A percentile compares a stretch with the other conserved stretches of the same genome.
Conservation (phyloP, 2,113 vertebrate species). For the Origma solitaria region DNA sequence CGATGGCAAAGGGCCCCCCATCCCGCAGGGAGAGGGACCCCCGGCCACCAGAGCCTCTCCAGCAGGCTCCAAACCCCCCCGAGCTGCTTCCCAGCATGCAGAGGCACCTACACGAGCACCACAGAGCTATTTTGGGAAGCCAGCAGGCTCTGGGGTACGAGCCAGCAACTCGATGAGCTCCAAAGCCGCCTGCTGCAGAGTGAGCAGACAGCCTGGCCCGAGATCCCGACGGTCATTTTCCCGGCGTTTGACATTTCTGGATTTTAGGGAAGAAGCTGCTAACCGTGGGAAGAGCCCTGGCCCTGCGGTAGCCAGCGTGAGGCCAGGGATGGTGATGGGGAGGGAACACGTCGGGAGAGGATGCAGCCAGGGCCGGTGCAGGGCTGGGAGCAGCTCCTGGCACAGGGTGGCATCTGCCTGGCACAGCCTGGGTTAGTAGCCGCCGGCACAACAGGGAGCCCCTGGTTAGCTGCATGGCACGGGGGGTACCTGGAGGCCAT, state of each 20-base stretch:
- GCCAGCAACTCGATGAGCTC: not conserved
- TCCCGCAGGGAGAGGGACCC: accelerated
- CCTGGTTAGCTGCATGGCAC: not conserved
- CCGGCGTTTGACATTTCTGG: accelerated
- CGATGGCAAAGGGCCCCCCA: not conserved
- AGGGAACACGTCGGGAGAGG: accelerated
- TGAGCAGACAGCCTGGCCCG: not conserved
- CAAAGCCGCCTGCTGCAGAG: not conserved
- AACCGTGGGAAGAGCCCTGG: not conserved
- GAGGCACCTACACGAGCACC: not conserved
- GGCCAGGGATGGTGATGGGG: not conserved
- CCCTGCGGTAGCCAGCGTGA: not conserved
- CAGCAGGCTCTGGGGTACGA: not conserved
- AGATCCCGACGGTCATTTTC: not conserved
- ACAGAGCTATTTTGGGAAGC: slow-evolving; percentile 28
- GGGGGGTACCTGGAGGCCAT: slow-evolving; percentile 24
- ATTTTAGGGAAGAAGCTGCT: not conserved
- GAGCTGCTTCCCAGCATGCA: not conserved
- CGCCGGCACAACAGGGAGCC: not conserved
- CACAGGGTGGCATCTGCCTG: not conserved
- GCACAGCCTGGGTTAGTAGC: slow-evolving; percentile 2
- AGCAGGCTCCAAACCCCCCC: not conserved
- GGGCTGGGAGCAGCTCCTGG: not conserved
- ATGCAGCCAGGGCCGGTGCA: accelerated
- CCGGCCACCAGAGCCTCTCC: not conserved